Evolutionary conservation across 2,888 invertebrate species (phyloP).

Genomic region (Aspidiotus rigidus): DNA sequence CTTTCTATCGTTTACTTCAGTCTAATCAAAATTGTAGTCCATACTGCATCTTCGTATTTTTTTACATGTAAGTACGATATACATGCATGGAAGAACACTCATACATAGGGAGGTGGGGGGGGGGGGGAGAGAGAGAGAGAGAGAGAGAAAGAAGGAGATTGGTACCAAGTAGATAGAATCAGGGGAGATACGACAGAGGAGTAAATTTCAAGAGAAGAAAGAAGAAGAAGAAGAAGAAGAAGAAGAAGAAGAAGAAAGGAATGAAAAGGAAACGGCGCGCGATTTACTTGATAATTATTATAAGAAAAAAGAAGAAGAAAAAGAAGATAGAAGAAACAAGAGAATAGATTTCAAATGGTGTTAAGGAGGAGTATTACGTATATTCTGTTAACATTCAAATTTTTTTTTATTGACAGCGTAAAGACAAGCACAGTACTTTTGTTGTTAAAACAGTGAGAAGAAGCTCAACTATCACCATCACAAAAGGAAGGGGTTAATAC

Average conservation of each 20-base stretch:
- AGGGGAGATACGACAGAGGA: no score
- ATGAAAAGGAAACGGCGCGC: neutral
- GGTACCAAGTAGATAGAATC: no score
- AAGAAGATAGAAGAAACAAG: constrained; percentile 13
- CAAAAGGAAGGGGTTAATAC: constrained; percentile 1
- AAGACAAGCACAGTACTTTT: constrained; percentile 31
- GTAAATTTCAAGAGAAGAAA: neutral
- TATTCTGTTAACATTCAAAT: constrained; percentile 12
- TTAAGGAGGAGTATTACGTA: no score
- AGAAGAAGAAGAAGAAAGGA: neutral
- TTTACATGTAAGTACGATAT: no score
- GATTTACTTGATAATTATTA: neutral
- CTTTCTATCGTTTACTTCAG: no score
- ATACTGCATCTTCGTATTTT: no score
- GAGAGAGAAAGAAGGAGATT: no score
- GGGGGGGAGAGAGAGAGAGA: no score
- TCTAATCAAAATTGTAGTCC: no score
- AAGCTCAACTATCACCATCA: constrained; percentile 31
- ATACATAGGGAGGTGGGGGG: no score
- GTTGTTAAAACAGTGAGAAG: constrained; percentile 30
- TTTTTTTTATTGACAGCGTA: constrained; percentile 21
- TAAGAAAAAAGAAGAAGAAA: constrained; percentile 12
- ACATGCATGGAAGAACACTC: no score
- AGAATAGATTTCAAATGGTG: no score
- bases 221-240: neutral